phyloP scores from a whole-genome alignment of 1,140 invertebrate species.

The Drosophila neocordata region DNA sequence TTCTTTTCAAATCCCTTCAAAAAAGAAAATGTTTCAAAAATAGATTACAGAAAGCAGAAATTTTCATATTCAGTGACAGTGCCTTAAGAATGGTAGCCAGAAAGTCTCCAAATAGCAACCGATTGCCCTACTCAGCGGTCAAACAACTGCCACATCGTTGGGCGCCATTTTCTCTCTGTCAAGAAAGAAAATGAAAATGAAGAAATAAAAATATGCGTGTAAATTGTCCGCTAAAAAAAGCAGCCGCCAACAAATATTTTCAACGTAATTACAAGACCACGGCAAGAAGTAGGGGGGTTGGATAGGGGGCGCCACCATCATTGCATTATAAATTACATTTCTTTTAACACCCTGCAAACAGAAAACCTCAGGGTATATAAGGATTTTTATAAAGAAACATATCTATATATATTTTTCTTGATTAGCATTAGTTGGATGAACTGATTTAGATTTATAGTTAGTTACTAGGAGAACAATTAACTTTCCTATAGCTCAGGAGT shows the following conservation, averaged over 20 bases:
- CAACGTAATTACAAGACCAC: slow-evolving; percentile 16
- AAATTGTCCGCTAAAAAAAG: slow-evolving; percentile 15
- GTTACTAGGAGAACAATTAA: too few species aligned
- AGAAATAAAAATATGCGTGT: slow-evolving; percentile 9
- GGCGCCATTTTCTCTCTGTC: slow-evolving; percentile 2
- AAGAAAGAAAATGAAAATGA: slow-evolving; percentile 6
- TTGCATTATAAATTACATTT: slow-evolving; percentile 11
- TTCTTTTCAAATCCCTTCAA: not conserved
- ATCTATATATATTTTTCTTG: too few species aligned
- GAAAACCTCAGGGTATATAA: not conserved
- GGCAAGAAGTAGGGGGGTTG: not conserved
- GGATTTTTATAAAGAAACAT: too few species aligned
- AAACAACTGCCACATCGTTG: slow-evolving; percentile 18
- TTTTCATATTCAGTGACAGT: not conserved
- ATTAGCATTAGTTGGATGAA: too few species aligned
- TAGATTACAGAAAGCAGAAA: not conserved
- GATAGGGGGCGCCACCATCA: not conserved
- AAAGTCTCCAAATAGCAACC: slow-evolving; percentile 1
- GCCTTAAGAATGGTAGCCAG: not conserved
- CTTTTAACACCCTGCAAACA: not conserved
- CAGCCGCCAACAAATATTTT: slow-evolving; percentile 8
- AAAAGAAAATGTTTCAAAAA: not conserved
- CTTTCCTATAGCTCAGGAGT: too few species aligned
- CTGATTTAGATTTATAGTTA: too few species aligned
- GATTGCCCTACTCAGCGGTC: slow-evolving; percentile 18